These are phyloP conservation scores for Netta rufina DNA, from an alignment of 2,797 vertebrate genomes.

Conservation along the genomic window DNA sequence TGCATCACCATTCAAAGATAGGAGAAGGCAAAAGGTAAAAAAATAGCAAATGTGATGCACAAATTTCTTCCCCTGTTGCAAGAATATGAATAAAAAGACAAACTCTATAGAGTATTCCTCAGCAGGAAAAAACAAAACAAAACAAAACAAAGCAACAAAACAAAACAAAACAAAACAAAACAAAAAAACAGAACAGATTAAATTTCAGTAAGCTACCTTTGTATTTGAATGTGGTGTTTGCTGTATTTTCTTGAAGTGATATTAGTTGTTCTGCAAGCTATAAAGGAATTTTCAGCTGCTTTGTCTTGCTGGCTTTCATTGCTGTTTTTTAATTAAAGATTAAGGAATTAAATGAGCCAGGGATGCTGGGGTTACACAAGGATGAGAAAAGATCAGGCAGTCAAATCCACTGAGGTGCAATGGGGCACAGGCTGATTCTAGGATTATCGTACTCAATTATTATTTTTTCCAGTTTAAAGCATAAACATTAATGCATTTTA, in stretches of 20 bases:
- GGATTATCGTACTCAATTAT: conserved; percentile 50
- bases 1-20: fast-evolving
- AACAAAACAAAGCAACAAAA: no score
- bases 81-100: not conserved
- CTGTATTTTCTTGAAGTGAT: conserved; percentile 12
- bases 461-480: conserved; percentile 34
- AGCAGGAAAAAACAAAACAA: not conserved
- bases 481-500: conserved; percentile 51
- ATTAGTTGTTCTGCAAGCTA: conserved; percentile 29
- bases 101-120: not conserved
- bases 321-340: conserved; percentile 75
- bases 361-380: conserved; percentile 51
- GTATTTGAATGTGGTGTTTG: not conserved
- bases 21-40: not conserved
- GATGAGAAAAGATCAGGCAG: conserved; percentile 57
- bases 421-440: conserved; percentile 43
- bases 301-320: conserved; percentile 71
- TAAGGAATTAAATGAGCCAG: conserved; percentile 73
- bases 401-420: conserved; percentile 35
- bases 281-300: conserved; percentile 65
- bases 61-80: not conserved
- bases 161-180: no score
- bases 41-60: not conserved
- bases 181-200: not conserved
- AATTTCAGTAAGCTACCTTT: conserved; percentile 46